These are phyloP conservation scores for Lemur catta DNA, from an alignment of 2,797 vertebrate species.

Conservation along the genomic window DNA sequence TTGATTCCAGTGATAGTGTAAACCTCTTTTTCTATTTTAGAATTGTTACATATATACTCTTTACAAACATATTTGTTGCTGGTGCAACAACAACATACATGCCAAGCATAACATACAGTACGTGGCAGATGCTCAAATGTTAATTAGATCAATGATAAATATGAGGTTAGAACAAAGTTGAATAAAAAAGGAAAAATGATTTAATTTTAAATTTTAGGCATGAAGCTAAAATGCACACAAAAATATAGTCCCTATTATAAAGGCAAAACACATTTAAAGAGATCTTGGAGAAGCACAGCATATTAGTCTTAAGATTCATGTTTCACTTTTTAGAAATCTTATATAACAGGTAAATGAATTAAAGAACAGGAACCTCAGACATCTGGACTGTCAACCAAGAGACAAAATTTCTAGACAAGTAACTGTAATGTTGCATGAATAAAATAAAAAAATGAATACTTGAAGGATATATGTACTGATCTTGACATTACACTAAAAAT, in stretches of 20 bases:
- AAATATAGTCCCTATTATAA: neutral
- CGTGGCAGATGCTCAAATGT: neutral
- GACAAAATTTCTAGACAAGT: constrained; percentile 10
- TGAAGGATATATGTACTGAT: neutral
- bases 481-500: neutral
- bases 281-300: neutral
- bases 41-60: neutral
- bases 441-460: neutral
- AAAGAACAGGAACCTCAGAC: neutral
- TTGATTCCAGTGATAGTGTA: neutral
- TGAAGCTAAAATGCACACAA: neutral
- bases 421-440: neutral
- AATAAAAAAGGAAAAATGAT: constrained; percentile 8
- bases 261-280: constrained; percentile 4
- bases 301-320: neutral
- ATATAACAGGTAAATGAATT: neutral
- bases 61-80: neutral
- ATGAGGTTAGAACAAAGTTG: neutral
- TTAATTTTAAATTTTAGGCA: constrained; percentile 26
- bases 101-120: neutral
- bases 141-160: neutral
- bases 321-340: constrained; percentile 22
- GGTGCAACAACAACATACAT: neutral
- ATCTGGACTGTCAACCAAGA: neutral
- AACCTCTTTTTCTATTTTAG: constrained; percentile 11